A percentile compares a stretch with the other conserved stretches of the same genome.
Conservation (phyloP, 2,888 invertebrate genomes). For the Byasa hedistus region DNA sequence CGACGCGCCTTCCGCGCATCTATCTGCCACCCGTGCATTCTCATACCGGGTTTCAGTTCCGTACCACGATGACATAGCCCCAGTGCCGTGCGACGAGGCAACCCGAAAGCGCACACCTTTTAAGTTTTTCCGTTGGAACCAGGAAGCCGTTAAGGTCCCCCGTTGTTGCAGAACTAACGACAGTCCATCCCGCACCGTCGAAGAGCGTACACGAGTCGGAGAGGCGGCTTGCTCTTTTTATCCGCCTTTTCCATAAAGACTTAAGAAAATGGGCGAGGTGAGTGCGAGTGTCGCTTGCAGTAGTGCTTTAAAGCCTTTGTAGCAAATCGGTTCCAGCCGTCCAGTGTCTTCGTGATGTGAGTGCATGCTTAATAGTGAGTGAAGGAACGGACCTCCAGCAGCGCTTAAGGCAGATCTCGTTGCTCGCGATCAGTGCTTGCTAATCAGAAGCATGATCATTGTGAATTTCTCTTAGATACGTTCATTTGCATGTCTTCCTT, state of each 20-base stretch:
- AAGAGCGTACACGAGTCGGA: conserved; percentile 74
- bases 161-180: conserved; percentile 79
- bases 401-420: conserved; percentile 38
- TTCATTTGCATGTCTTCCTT: conserved; percentile 57
- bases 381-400: conserved; percentile 45
- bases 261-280: conserved; percentile 80
- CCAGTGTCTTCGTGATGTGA: conserved; percentile 70
- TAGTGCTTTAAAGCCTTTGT: conserved; percentile 72
- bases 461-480: conserved; percentile 40
- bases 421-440: conserved; percentile 57
- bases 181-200: conserved; percentile 71
- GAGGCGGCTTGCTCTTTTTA: conserved; percentile 74
- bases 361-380: conserved; percentile 66
- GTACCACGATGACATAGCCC: conserved; percentile 77
- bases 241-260: conserved; percentile 75
- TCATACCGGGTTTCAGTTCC: conserved; percentile 78
- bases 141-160: conserved; percentile 73
- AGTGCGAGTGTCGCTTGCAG: conserved; percentile 71
- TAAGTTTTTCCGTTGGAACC: conserved; percentile 74
- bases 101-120: conserved; percentile 76
- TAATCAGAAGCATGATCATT: conserved; percentile 43
- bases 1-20: conserved; percentile 71
- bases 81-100: conserved; percentile 74
- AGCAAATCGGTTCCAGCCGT: conserved; percentile 49
- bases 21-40: conserved; percentile 68